Base-by-base conservation (phyloP, 2,888 invertebrate genomes). In the Dicranocentrus wangi region DNA sequence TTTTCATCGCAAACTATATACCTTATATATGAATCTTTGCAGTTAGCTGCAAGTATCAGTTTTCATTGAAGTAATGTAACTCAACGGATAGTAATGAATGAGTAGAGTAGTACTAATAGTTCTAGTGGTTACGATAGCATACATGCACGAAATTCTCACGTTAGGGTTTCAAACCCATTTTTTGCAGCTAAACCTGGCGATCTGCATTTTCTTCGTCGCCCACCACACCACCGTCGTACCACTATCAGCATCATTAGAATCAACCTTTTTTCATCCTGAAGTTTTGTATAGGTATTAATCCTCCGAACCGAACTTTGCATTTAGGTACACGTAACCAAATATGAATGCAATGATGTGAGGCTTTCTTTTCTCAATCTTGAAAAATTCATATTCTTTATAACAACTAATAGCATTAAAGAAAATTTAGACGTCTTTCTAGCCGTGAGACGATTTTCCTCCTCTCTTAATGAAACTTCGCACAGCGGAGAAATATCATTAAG, bases 401-500 rank as follows among this genome's bases (percentile, higher is more conserved):
- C 32, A 32, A 32, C 32, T 3, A n/a, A n/a, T n/a, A 39, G 7
- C 13, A 5, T 39, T 39, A 39, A 53, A 53, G 23, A 53, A 21
- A 17, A 53, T 28, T 61, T 61, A 28, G 8, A 65, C 0, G 7
- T 61, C 13, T 71, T 61, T 71, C 28, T 68, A n/a, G n/a, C 47
- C 15, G 65, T 25, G n/a, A n/a, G n/a, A n/a, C n/a, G n/a, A n/a
- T 43, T 51, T 25, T n/a, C 23, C 7, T 23, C 51, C 21, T 13
- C 21, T n/a, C n/a, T n/a, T n/a, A n/a, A n/a, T n/a, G n/a, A n/a
- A n/a, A n/a, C n/a, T 60, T 79, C 47, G 72, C 72, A 72, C 79
- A 66, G 47, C 71, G 53, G 79, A 72, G 72, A 79, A 79, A 79
- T 60, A 77, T 70, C 79, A 79, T 79, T 79, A 72, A 72, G 65